Evolutionary conservation across 2,888 invertebrate genomes (phyloP), one percentile per base, ranked within the genome.

Genomic region (Sarcophaga variegata): DNA sequence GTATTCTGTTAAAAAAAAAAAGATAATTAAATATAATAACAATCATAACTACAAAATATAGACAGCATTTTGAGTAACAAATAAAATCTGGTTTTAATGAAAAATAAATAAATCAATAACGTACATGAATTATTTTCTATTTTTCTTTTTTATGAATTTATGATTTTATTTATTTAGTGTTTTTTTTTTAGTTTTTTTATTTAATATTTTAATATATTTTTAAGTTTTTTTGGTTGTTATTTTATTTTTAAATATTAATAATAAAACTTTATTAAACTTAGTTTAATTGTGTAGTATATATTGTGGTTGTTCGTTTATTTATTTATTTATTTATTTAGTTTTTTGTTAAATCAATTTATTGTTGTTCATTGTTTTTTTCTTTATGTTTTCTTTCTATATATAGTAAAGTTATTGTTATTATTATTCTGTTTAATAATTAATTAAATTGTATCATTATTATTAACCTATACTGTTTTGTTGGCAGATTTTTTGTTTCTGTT

Each of bases 401-500:
- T 67, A 66, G 63, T 85, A 69, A n/a, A 6, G 62, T 20, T 67
- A 67, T n/a, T 60, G 59, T 66, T 69, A 69, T n/a, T n/a, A 75
- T 62, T 76, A 69, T 69, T 75, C 64, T 12, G 27, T 75, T 75
- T 84, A 90, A 81, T 64, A 79, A 69, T 69, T 87, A 83, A 81
- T 87, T 81, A 84, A 84, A 84, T 45, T 81, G 84, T 89, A 88
- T 89, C 54, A 54, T 54, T 84, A 80, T 88, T 79, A 83, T 88
- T 83, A 79, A 88, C 88, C 87, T 86, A 86, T 84, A 76, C 79
- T 81, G 79, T 89, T 89, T 85, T 83, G 83, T 89, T 89, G 86
- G 90, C 91, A 91, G 91, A 90, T 89, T 89, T 89, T 85, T 87
- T 79, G 78, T 72, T 3, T 49, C 20, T 71, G 75, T 3, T 74